A percentile compares a stretch with the other conserved stretches of the same genome.
Conservation (phyloP, 1,140 invertebrate genomes). For the Drosophila bipectinata region DNA sequence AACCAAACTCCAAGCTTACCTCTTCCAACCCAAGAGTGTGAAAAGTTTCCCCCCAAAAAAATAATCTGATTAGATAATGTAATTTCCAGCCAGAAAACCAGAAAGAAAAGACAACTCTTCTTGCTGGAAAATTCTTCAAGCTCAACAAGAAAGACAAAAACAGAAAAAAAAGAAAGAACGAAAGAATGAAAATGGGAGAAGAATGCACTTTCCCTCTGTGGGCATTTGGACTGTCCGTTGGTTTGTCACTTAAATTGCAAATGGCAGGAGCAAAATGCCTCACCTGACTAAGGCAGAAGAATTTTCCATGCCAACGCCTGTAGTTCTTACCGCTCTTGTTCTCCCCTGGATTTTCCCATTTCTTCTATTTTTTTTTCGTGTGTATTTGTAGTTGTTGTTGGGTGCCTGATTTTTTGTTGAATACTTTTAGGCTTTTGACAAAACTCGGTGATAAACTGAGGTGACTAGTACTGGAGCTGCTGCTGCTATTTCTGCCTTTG, state of each 20-base stretch:
- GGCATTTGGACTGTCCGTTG: slow-evolving; percentile 59
- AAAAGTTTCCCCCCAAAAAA: slow-evolving; percentile 1
- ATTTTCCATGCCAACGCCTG: slow-evolving; percentile 45
- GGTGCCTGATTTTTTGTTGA: slow-evolving; percentile 33
- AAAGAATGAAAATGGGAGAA: not conserved
- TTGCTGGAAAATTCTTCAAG: not conserved
- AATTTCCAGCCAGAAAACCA: slow-evolving; percentile 12
- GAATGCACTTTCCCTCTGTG: slow-evolving; percentile 8
- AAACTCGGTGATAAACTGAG: slow-evolving; percentile 27
- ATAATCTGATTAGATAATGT: slow-evolving; percentile 45
- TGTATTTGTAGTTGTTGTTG: not conserved
- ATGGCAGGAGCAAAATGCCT: slow-evolving; percentile 26
- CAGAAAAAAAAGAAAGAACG: not conserved
- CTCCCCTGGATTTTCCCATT: not conserved
- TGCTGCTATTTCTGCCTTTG: slow-evolving; percentile 10
- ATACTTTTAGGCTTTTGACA: slow-evolving; percentile 70
- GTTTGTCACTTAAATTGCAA: slow-evolving; percentile 63
- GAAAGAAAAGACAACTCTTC: not conserved
- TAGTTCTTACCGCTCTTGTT: not conserved
- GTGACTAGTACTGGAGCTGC: not conserved
- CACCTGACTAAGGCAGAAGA: slow-evolving; percentile 17
- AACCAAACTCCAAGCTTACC: too few species aligned
- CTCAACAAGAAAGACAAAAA: too few species aligned
- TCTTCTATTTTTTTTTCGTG: not conserved
- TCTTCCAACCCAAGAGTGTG: not conserved